Evolutionary conservation across 1,140 invertebrate species (phyloP), one percentile per base, ranked within the genome.

Genomic region (Nasonia longicornis): DNA sequence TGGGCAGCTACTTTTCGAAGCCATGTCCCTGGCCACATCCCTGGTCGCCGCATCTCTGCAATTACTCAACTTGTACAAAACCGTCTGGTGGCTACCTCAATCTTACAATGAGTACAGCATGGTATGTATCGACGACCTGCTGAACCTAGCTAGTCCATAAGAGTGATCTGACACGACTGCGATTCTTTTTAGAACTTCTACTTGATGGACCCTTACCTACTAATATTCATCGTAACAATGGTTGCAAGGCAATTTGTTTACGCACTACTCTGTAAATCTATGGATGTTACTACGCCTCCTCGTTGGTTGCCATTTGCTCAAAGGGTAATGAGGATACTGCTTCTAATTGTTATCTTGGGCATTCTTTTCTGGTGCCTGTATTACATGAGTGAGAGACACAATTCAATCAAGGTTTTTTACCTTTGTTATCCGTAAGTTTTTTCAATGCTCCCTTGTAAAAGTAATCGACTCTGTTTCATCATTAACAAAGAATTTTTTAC

Each of bases 11-110:
- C 91, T 95, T 63, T 98, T 98, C 91, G 97, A 99, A 90, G 88
- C 92, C n/a, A 90, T 95, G 12, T 94, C 97, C 85, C 94, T 97
- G 88, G 95, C 95, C 88, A 90, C 96, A 14, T 97, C 96, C 85
- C 94, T 96, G 16, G 90, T 95, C 58, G 94, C 94, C 42, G 92
- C 93, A 20, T 93, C 92, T 71, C 91, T 98, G 26, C 98, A 99
- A 91, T 96, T 98, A 88, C 92, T 99, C 20, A 97, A 99, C 91
- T 92, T 99, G 12, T 99, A 99, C 88, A 94, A 96, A 82, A 98
- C 97, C 48, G 95, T 97, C n/a, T 99, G 97, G 96, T 99, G 98
- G 98, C 89, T 99, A 35, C 96, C 97, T 22, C 94, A 98, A 86
- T 97, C 97, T 3, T 95, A 97, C 88, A 96, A 95, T 83, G 94